Conservation (phyloP, 2,113 vertebrate species). For the Xyrauchen texanus region DNA sequence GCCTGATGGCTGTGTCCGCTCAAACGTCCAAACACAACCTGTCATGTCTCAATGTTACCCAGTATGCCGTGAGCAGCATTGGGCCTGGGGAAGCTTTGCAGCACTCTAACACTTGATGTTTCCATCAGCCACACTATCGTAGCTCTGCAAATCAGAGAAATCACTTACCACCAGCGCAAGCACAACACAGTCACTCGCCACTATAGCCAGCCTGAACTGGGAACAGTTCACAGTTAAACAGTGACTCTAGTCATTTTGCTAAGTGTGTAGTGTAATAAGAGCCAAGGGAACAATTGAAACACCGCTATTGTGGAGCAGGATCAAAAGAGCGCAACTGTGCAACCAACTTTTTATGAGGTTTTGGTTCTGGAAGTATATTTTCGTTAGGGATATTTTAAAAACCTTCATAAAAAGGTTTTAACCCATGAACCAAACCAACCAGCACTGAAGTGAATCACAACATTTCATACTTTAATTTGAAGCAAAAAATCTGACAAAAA, state of each 20-base stretch:
- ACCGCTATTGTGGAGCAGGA: too few species aligned
- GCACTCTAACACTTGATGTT: neutral
- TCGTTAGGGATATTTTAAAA: too few species aligned
- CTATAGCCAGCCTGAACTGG: neutral
- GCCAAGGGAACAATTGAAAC: too few species aligned
- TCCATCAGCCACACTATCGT: neutral
- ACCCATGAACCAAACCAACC: too few species aligned
- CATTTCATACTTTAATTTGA: too few species aligned
- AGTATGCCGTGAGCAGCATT: slow-evolving; percentile 22
- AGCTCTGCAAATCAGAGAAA: slow-evolving; percentile 24
- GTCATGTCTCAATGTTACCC: slow-evolving; percentile 39
- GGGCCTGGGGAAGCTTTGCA: slow-evolving; percentile 14
- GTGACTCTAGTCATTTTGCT: neutral
- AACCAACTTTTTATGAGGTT: too few species aligned
- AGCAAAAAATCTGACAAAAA: too few species aligned
- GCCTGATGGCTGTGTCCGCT: slow-evolving; percentile 60
- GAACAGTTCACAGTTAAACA: neutral
- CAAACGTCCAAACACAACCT: slow-evolving; percentile 41
- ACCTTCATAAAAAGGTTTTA: too few species aligned
- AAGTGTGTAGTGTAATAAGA: neutral
- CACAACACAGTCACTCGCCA: neutral
- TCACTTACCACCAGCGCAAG: slow-evolving; percentile 19
- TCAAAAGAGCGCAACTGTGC: too few species aligned
- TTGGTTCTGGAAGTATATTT: too few species aligned
- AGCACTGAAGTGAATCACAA: too few species aligned